Percentiles rank a stretch among this genome's conserved stretches.
Evolutionary conservation across 2,888 invertebrate genomes (phyloP).

Genomic region (Falcaria lacertinaria): DNA sequence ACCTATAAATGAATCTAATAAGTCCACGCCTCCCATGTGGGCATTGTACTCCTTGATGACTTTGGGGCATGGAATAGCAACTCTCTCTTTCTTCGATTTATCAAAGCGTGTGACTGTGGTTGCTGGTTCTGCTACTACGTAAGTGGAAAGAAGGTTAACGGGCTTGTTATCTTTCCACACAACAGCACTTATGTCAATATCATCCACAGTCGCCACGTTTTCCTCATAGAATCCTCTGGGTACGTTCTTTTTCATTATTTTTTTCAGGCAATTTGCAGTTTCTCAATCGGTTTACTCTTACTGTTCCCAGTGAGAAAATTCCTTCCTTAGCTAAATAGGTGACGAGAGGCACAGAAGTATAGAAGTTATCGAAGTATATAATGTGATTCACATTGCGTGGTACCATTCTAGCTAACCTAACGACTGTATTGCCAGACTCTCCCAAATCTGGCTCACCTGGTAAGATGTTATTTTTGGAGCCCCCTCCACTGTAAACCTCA

Average conservation of each 20-base stretch:
- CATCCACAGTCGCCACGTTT: slow-evolving; percentile 23
- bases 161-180: slow-evolving; percentile 44
- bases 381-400: slow-evolving; percentile 30
- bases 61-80: slow-evolving; percentile 21
- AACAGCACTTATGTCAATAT: slow-evolving; percentile 25
- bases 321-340: slow-evolving; percentile 28
- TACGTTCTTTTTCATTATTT: slow-evolving; percentile 28
- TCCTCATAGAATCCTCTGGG: slow-evolving; percentile 30
- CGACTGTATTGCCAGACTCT: slow-evolving; percentile 28
- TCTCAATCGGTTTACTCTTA: slow-evolving; percentile 24
- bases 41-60: slow-evolving; percentile 26
- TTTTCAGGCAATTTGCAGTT: slow-evolving; percentile 32
- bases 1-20: slow-evolving; percentile 22
- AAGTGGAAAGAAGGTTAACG: slow-evolving; percentile 37
- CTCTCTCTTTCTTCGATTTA: slow-evolving; percentile 22
- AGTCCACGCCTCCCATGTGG: slow-evolving; percentile 26
- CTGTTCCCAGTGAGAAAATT: slow-evolving; percentile 28
- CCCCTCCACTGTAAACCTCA: slow-evolving; percentile 16
- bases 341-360: slow-evolving; percentile 26
- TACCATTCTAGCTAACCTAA: slow-evolving; percentile 26
- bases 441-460: slow-evolving; percentile 32
- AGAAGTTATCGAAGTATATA: slow-evolving; percentile 28
- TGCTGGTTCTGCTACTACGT: slow-evolving; percentile 35
- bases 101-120: slow-evolving; percentile 29
- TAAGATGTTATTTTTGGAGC: slow-evolving; percentile 20